A percentile compares a stretch with the other conserved stretches of the same genome.
Conservation (phyloP, 1,140 invertebrate genomes). For the Metopolophium dirhodum region DNA sequence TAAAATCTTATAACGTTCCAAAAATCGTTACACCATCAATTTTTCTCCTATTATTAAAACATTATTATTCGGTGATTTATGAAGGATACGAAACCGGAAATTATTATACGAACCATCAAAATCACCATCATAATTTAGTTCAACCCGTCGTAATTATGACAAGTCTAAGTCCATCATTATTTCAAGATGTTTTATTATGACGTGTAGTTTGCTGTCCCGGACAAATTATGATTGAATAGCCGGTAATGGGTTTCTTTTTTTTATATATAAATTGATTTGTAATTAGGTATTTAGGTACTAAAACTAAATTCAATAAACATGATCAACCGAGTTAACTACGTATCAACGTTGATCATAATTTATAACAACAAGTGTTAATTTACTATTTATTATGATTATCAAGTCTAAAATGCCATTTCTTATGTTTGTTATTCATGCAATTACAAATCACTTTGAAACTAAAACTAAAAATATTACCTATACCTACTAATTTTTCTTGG, state of each 20-base stretch:
- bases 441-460: background rate
- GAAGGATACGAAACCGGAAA: background rate
- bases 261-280: background rate
- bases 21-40: background rate
- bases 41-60: background rate
- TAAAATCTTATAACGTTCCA: background rate
- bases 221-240: background rate
- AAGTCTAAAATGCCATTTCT: background rate
- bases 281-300: background rate
- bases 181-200: conserved; percentile 8
- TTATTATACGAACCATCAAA: conserved; percentile 15
- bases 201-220: background rate
- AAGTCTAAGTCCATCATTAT: background rate
- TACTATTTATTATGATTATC: background rate
- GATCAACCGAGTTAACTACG: background rate
- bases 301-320: background rate
- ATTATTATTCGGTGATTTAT: background rate
- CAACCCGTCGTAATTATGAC: conserved; percentile 2
- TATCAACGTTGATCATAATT: background rate
- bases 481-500: background rate
- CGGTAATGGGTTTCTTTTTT: background rate
- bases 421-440: background rate
- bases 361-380: background rate
- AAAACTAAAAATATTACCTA: background rate
- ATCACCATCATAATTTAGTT: conserved; percentile 6